Evolutionary conservation across 2,113 vertebrate genomes (phyloP), one percentile per base, ranked within the genome.

Genomic region (Gambusia holbrooki): DNA sequence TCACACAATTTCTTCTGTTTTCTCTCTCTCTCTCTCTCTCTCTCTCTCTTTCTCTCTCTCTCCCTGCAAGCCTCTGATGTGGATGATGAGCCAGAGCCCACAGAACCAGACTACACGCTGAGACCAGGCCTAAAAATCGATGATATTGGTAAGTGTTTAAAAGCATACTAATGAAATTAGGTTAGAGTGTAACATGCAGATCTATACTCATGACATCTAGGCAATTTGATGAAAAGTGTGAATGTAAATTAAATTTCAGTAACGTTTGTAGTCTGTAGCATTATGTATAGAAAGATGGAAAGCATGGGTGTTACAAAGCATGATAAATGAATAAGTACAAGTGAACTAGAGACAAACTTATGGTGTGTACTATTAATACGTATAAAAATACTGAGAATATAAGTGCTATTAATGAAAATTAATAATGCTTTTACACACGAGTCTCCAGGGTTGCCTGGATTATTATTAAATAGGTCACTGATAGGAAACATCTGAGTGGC

Each of bases 71-170:
- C 95, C 29, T 95, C 95, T 61, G 96, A 96, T 66, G 93, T 93
- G 64, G 96, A 97, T 63, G 96, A 98, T 92, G 96, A 96, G 90
- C 92, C 93, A 66, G 93, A 92, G 27, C 96, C 96, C 62, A 97
- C 97, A 87, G 95, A 97, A 89, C 95, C 96, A 77, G 96, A 96
- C 94, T 96, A 97, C 94, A 98, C 97, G 66, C 95, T 97, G 87
- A 96, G 95, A 93, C 97, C 97, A 37, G 96, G 96, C 90, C 95
- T 98, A 93, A 97, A 96, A 94, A 96, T 98, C 63, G 95, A 97
- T 86, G 97, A 98, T 88, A 92, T 97, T 80, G 97, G 97, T 99
- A 95, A 97, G 97, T 90, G 85, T 35, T 40, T 25, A n/a, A 58
- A 9, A n/a, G 25, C 51, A 58, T n/a, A 58, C 19, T 25, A 10